Base-by-base conservation (phyloP, 2,113 vertebrate genomes). In the Trinectes maculatus region DNA sequence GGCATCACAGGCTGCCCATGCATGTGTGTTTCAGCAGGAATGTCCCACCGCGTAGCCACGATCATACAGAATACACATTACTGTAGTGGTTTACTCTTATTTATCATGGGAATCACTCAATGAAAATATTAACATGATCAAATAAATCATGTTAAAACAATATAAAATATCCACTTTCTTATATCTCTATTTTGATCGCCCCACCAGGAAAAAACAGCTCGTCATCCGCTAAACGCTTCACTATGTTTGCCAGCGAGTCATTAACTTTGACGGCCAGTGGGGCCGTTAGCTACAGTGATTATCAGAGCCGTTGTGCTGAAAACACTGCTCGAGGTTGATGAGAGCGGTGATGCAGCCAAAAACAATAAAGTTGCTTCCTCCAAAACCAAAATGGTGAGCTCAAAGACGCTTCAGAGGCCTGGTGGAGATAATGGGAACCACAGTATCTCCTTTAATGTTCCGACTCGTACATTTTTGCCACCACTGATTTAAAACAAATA, bases 1-100 rank as follows among this genome's bases (percentile, higher is more conserved):
- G 29, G 64, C 48, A 49, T 53, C 57, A 34, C 76, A 80, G 68
- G 18, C 74, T 85, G 79, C 74, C 71, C 43, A 21, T 62, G 64
- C 33, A 8, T 54, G 74, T 53, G 59, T 53, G 47, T 58, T 49
- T 16, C 21, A 40, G 61, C 21, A 65, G 26, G 26, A 25, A 25
- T 47, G 40, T 40, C 43, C 39, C 61, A 48, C 5, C 65, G n/a
- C 65, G 21, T 31, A 64, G 37, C 9, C 21, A 47, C 6, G 56
- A 61, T 47, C n/a, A 53, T 24, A 26, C 3, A 40, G 40, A 19
- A 36, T 11, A 55, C 18, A 40, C 12, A 63, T n/a, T 36, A 6
- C 2, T n/a, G n/a, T n/a, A n/a, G n/a, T n/a, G n/a, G n/a, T n/a
- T n/a, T 33, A 15, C 10, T 13, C 22, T 9, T 43, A 43, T 36